Evolutionary conservation across 1,140 invertebrate species (phyloP).

Genomic region (Laodelphax striatellus): DNA sequence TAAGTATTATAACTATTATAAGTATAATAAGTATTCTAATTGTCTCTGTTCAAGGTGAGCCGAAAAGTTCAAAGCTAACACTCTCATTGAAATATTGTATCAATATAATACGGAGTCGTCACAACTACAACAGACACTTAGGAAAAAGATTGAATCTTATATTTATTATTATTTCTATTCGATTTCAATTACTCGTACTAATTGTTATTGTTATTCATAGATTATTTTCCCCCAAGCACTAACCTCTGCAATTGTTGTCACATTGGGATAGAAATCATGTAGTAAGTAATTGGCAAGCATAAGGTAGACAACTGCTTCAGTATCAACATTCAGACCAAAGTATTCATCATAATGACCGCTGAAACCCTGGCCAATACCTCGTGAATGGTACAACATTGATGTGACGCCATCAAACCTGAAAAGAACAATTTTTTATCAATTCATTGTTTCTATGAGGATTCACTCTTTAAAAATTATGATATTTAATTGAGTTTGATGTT

Average conservation of each 20-base stretch:
- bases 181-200: too few species aligned
- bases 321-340: constrained; percentile 93
- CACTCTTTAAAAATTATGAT: constrained; percentile 3
- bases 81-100: too few species aligned
- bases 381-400: constrained; percentile 97
- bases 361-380: constrained; percentile 85
- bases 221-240: neutral
- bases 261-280: constrained; percentile 70
- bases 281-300: constrained; percentile 92
- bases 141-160: too few species aligned
- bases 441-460: neutral
- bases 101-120: too few species aligned
- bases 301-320: constrained; percentile 88
- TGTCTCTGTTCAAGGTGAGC: too few species aligned
- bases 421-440: neutral
- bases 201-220: too few species aligned
- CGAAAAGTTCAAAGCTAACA: too few species aligned
- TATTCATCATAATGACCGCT: constrained; percentile 95
- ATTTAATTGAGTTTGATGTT: too few species aligned
- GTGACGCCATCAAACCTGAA: constrained; percentile 93
- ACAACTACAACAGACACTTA: too few species aligned
- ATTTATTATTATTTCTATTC: too few species aligned
- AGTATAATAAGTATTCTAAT: too few species aligned
- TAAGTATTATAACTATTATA: too few species aligned
- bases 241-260: constrained; percentile 92